Evolutionary conservation across 1,140 invertebrate genomes (phyloP).

Genomic region (Drosophila varians): DNA sequence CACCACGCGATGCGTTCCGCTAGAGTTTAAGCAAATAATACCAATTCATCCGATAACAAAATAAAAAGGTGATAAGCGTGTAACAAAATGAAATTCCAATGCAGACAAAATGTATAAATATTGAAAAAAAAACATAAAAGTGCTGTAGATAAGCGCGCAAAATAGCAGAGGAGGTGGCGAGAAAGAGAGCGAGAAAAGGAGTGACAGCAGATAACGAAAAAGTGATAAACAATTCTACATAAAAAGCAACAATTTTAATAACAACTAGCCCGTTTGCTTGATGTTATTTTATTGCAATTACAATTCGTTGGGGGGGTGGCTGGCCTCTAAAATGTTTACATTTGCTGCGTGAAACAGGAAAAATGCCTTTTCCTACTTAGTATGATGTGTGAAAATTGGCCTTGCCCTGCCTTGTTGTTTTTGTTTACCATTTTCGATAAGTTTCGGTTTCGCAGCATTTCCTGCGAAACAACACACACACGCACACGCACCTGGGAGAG

Average conservation of each 20-base stretch:
- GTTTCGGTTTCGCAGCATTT: conserved; percentile 62
- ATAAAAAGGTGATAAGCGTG: conserved; percentile 44
- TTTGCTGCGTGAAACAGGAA: conserved; percentile 54
- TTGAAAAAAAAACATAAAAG: conserved; percentile 48
- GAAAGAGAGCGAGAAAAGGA: conserved; percentile 31
- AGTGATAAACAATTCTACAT: conserved; percentile 63
- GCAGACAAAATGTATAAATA: conserved; percentile 42
- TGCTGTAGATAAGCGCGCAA: conserved; percentile 73
- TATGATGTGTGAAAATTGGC: conserved; percentile 69
- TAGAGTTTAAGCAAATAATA: neutral
- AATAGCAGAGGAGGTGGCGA: conserved; percentile 35
- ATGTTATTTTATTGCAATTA: conserved; percentile 55
- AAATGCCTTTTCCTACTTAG: conserved; percentile 67
- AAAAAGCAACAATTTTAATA: conserved; percentile 59
- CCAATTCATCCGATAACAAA: neutral
- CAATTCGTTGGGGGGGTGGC: neutral
- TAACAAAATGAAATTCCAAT: conserved; percentile 67
- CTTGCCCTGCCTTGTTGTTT: conserved; percentile 35
- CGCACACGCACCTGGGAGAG: conserved; percentile 1
- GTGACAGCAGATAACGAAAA: conserved; percentile 57
- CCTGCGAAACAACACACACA: conserved; percentile 52
- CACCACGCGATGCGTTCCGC: conserved; percentile 4
- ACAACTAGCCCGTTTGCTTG: conserved; percentile 42
- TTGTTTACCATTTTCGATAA: conserved; percentile 75
- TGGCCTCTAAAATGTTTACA: conserved; percentile 66